Base-by-base conservation (phyloP, 2,888 invertebrate species). In the Xestia xanthographa region DNA sequence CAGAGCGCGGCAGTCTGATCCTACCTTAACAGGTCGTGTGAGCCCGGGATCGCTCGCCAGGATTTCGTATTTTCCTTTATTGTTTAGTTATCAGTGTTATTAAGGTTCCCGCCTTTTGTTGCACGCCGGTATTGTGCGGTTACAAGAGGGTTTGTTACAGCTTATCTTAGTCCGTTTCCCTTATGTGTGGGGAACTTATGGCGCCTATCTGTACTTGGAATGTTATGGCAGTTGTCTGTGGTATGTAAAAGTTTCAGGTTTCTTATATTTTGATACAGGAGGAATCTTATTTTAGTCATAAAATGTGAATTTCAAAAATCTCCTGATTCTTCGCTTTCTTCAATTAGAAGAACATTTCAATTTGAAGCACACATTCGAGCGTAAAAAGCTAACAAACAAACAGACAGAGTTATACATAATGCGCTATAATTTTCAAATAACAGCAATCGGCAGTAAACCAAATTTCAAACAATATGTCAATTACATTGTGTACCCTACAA, bases 1-100 rank as follows among this genome's bases (percentile, higher is more conserved):
- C 1, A 2, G 8, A 29, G 12, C 17, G 0, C 34, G 12, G 12
- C 26, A 22, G 22, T 83, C 66, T 77, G 77, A 29, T 53, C 6
- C 1, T 11, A 38, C 68, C 77, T 48, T 76, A 69, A 81, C 63
- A 62, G 53, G 20, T 68, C 68, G 50, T 73, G 67, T 62, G 74
- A 58, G 17, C 70, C n/a, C 53, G 63, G 43, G 45, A n/a, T 48
- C 53, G 60, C 41, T 60, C 17, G 69, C 75, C 41, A n/a, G 58
- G 77, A 77, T 85, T 81, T 53, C 68, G 67, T 72, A 56, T 78
- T 58, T 82, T 74, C 70, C 71, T 75, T 86, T 86, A 79, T 86
- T 86, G 83, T 83, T 79, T 66, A 79, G 72, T 75, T 83, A 79
- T 83, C 75, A 79, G 73, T 65, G 67, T 86, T 83, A 83, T 86